Conservation (phyloP, 2,113 vertebrate genomes). For the Cranoglanis bouderius region DNA sequence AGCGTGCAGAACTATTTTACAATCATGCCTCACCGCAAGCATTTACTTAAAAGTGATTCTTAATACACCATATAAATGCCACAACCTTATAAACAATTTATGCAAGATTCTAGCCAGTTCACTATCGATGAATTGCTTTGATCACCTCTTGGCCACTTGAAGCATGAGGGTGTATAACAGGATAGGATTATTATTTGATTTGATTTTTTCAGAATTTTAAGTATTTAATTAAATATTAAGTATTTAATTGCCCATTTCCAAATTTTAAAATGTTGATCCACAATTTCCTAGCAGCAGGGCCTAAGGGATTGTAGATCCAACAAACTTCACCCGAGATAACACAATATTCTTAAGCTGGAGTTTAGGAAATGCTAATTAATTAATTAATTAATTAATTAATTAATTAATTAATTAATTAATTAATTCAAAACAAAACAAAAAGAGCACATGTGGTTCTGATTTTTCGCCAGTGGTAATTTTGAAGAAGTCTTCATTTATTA, state of each 20-base stretch:
- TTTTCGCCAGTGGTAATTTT: neutral
- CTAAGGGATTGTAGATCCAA: neutral
- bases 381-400: no score
- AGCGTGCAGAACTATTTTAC: neutral
- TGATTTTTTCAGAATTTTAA: neutral
- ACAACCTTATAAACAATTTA: neutral
- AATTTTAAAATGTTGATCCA: neutral
- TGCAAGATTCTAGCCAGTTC: neutral
- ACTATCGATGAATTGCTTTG: neutral
- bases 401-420: no score
- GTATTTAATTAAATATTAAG: neutral
- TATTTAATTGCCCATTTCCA: neutral
- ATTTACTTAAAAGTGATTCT: neutral
- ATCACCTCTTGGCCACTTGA: neutral
- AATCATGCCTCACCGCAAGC: neutral
- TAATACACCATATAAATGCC: neutral
- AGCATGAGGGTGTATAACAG: neutral
- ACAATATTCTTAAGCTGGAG: neutral
- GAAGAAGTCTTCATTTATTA: neutral
- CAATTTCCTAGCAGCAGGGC: neutral
- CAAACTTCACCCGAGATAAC: neutral
- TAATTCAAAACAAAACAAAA: no score
- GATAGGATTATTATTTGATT: neutral
- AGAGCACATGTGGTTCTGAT: neutral
- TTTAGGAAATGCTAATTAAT: no score